Evolutionary conservation across 2,113 vertebrate genomes (phyloP), one percentile per base, ranked within the genome.

Genomic region (Microcebus griseorufus): DNA sequence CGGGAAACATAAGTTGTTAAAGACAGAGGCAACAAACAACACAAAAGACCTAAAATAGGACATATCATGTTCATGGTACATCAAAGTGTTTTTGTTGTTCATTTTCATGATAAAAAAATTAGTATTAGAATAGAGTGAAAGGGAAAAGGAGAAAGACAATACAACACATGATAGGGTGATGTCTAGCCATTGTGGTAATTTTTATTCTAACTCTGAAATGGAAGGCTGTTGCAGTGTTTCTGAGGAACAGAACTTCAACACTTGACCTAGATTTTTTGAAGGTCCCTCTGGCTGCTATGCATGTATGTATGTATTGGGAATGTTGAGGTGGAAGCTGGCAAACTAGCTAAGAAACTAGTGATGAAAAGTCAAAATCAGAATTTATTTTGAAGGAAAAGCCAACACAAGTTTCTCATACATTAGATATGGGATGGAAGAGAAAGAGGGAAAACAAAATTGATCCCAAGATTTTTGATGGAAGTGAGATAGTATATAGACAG

Each of bases 211-310:
- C 22, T 53, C 16, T 84, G 29, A 90, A 87, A n/a, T 29, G 8
- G 29, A 20, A 3, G 73, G 8, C 10, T 9, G 1, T 1, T 34
- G 3, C 2, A 42, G 1, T 64, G 3, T 14, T 65, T 65, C 25
- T 60, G 9, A 94, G 9, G 27, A 62, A 20, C 42, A 20, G 34
- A 88, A 67, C 60, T 17, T 4, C 3, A 32, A 58, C 6, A 37
- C 2, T 45, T 48, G 16, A 53, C 17, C 7, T 51, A 12, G 4
- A 8, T 51, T 69, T 69, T 70, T 58, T 34, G 70, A 67, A 65
- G 9, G 7, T 64, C 17, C 37, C 20, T 80, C 32, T 75, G 17
- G 17, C 58, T 85, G 7, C 29, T 73, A 0, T 45, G 16, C n/a
- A 13, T 18, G 20, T 51, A 7, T 23, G 1, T 8, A 13, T 48